Evolutionary conservation across 2,888 invertebrate species (phyloP).

Genomic region (Leptopterna dolabrata): DNA sequence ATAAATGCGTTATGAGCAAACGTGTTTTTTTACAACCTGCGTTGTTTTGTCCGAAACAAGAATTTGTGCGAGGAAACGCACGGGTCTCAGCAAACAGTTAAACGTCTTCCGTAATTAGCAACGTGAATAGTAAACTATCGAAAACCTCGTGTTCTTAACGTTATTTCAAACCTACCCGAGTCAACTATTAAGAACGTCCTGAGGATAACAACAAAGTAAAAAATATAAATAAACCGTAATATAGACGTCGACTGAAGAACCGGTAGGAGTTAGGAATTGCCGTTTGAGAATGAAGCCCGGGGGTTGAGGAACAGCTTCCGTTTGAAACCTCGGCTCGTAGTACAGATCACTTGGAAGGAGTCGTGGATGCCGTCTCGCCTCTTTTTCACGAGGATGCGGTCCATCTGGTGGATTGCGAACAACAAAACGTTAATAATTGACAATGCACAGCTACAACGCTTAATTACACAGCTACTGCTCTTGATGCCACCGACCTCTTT

Average conservation of each 20-base stretch:
- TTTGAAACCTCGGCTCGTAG: slow-evolving; percentile 27
- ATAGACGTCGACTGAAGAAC: background rate
- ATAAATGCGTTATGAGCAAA: background rate
- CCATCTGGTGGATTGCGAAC: slow-evolving; percentile 11
- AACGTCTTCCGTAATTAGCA: background rate
- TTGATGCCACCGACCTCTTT: slow-evolving; percentile 16
- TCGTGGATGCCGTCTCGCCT: background rate
- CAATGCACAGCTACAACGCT: background rate
- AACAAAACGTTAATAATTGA: background rate
- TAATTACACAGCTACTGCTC: too few species aligned
- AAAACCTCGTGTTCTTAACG: too few species aligned
- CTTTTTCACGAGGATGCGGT: background rate
- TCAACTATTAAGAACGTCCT: background rate
- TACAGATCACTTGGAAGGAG: slow-evolving; percentile 33
- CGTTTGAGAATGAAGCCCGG: background rate
- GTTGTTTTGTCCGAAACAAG: background rate
- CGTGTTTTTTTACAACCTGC: too few species aligned
- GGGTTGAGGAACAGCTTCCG: slow-evolving; percentile 35
- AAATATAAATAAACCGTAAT: background rate
- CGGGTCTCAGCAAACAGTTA: background rate
- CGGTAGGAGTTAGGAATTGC: background rate
- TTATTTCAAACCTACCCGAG: background rate
- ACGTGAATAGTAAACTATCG: background rate
- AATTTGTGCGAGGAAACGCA: background rate
- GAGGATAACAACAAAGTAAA: background rate